These are phyloP conservation scores for Atlantisia rogersi DNA, from an alignment of 2,113 vertebrate species.

Conservation along the genomic window DNA sequence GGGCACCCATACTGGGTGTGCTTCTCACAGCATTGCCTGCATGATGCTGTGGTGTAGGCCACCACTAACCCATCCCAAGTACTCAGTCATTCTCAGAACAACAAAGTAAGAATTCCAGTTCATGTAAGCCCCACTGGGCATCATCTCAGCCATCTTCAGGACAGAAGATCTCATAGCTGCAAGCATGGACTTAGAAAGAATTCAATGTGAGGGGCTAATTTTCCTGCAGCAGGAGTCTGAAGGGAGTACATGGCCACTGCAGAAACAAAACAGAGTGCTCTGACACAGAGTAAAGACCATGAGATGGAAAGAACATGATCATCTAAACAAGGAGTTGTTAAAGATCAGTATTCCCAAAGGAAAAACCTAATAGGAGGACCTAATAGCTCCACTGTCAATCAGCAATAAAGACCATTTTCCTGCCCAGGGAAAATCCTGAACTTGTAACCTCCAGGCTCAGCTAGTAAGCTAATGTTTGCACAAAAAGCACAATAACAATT, in stretches of 20 bases:
- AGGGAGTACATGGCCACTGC: not conserved
- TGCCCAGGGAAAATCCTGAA: not conserved
- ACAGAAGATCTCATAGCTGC: not conserved
- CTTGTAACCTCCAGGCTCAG: not conserved
- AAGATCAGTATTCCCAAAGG: not conserved
- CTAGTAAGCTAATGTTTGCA: constrained; percentile 61
- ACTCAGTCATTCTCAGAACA: not conserved
- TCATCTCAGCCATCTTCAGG: not conserved
- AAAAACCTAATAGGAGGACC: not conserved
- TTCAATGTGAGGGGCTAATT: not conserved
- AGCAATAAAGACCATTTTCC: not conserved
- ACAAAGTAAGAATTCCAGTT: not conserved
- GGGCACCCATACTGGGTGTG: not conserved
- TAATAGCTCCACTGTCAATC: not conserved
- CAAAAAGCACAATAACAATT: constrained; percentile 58
- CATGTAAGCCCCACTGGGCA: not conserved
- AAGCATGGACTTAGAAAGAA: not conserved
- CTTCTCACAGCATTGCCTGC: not conserved
- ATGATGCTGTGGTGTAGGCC: not conserved
- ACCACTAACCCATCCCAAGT: not conserved
- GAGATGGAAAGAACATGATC: not conserved
- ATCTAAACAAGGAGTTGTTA: not conserved
- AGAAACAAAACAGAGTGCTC: not conserved
- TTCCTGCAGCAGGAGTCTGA: not conserved
- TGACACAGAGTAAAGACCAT: not conserved